A percentile compares a stretch with the other conserved stretches of the same genome.
Evolutionary conservation across 2,797 vertebrate species (phyloP).

Genomic region (Crenichthys baileyi): DNA sequence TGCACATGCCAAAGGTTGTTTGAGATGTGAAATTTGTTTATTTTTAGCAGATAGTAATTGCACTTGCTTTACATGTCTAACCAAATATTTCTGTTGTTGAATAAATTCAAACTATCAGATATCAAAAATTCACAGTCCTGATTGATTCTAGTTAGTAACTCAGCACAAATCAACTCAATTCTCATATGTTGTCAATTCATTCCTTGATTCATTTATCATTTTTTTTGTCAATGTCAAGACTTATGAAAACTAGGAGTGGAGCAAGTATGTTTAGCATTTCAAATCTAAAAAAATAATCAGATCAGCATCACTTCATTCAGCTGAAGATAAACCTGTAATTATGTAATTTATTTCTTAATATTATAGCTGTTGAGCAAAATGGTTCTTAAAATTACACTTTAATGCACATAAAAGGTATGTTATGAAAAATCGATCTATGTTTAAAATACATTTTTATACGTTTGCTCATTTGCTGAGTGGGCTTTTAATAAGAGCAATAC

Average conservation of each 20-base stretch:
- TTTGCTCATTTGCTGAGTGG: not conserved
- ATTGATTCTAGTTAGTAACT: not conserved
- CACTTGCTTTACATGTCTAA: constrained; percentile 20
- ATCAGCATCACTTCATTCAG: too few species aligned
- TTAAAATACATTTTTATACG: not conserved
- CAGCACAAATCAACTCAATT: not conserved
- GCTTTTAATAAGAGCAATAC: too few species aligned
- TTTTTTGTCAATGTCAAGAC: too few species aligned
- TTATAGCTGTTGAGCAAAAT: too few species aligned
- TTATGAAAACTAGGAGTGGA: too few species aligned
- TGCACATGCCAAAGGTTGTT: constrained; percentile 5
- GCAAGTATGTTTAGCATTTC: too few species aligned
- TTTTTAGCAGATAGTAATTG: constrained; percentile 25
- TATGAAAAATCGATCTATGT: too few species aligned
- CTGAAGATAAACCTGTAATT: too few species aligned
- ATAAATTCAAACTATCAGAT: constrained; percentile 12
- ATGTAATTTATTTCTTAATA: too few species aligned
- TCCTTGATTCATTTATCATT: not conserved
- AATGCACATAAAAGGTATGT: too few species aligned
- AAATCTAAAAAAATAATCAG: too few species aligned
- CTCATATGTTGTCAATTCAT: not conserved
- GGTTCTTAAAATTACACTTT: too few species aligned
- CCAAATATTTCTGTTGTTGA: constrained; percentile 7
- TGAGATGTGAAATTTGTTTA: constrained; percentile 18
- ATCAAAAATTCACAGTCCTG: not conserved